Conservation (phyloP, 1,140 invertebrate genomes). For the Coelopa frigida region DNA sequence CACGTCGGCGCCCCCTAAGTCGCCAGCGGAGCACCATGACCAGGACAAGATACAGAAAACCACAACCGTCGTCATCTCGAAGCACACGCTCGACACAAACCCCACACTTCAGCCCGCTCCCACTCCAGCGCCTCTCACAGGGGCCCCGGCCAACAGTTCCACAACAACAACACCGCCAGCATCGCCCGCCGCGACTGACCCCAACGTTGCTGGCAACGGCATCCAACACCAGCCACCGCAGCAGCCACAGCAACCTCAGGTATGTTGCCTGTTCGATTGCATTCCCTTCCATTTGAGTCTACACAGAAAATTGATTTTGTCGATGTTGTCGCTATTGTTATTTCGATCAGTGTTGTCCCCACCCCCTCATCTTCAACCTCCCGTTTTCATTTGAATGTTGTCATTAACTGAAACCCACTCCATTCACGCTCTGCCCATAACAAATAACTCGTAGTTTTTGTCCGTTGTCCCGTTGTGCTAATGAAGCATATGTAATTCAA, state of each 20-base stretch:
- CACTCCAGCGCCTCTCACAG: constrained; percentile 3
- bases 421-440: no score
- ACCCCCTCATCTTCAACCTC: no score
- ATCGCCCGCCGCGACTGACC: not conserved
- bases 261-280: no score
- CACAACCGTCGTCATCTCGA: constrained; percentile 89
- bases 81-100: constrained; percentile 64
- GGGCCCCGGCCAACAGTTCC: not conserved
- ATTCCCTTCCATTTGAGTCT: not conserved
- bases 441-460: no score
- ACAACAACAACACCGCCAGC: constrained; percentile 9
- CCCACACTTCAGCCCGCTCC: constrained; percentile 35
- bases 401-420: no score
- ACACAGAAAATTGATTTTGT: not conserved
- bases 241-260: constrained; percentile 30
- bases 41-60: constrained; percentile 73
- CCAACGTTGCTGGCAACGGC: constrained; percentile 13
- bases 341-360: no score
- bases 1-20: constrained; percentile 67
- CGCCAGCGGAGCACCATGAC: constrained; percentile 58
- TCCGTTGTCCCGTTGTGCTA: no score
- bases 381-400: no score
- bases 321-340: constrained; percentile 3
- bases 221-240: constrained; percentile 16
- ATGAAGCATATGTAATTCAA: no score